These are phyloP conservation scores for Nannospalax galili DNA, from an alignment of 2,113 vertebrate species.

Conservation along the genomic window DNA sequence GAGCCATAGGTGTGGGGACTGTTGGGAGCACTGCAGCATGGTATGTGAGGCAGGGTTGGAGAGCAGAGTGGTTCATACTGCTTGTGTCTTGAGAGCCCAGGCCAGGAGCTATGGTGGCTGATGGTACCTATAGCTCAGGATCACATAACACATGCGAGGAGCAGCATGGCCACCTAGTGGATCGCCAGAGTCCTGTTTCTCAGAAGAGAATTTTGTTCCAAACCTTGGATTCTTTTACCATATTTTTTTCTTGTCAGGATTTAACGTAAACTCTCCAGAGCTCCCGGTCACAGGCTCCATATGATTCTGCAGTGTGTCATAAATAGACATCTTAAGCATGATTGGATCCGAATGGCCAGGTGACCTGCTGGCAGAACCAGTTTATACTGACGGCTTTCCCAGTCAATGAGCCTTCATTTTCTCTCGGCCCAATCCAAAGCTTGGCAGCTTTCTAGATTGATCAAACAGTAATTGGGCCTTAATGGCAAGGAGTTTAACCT, in stretches of 20 bases:
- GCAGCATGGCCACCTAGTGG: background rate
- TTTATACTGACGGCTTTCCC: background rate
- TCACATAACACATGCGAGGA: background rate
- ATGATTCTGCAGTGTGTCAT: background rate
- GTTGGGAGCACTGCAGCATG: too few relatives aligned
- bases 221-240: background rate
- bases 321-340: background rate
- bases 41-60: background rate
- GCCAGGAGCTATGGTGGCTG: too few relatives aligned
- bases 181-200: background rate
- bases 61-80: rapidly evolving
- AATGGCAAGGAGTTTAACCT: background rate
- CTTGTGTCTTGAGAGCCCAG: background rate
- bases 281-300: background rate
- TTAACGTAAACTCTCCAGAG: background rate
- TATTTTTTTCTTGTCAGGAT: background rate
- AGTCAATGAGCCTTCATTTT: background rate
- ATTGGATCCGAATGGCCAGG: background rate
- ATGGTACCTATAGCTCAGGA: background rate
- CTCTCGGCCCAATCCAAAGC: background rate
- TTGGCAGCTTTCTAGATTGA: background rate
- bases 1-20: background rate
- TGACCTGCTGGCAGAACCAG: background rate
- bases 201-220: background rate
- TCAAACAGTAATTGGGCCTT: background rate